Evolutionary conservation across 2,113 vertebrate genomes (phyloP).

Genomic region (Rhabdornis inornatus): DNA sequence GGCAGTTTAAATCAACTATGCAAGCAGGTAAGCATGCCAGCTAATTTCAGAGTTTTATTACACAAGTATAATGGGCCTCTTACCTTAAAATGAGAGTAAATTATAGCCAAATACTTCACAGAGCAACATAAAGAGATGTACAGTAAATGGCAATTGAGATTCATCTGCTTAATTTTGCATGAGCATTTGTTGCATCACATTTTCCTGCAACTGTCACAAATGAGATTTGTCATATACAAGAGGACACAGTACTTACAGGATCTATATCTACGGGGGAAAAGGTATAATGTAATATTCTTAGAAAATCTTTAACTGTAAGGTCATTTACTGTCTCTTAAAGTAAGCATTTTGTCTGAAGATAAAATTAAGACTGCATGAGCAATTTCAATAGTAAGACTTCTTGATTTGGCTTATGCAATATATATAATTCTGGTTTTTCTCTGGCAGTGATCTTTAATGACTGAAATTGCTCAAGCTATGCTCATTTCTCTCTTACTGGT

Average conservation of each 20-base stretch:
- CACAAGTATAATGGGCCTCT: background rate
- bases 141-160: background rate
- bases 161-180: slow-evolving; percentile 13
- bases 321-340: background rate
- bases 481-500: background rate
- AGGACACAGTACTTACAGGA: background rate
- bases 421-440: background rate
- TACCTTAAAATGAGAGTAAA: slow-evolving; percentile 10
- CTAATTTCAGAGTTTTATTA: background rate
- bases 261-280: background rate
- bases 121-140: background rate
- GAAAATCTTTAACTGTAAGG: background rate
- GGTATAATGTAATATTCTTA: background rate
- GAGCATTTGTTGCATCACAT: background rate
- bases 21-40: background rate
- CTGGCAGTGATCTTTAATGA: background rate
- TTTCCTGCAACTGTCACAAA: background rate
- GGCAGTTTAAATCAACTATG: background rate
- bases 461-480: background rate
- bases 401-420: background rate
- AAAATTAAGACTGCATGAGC: background rate
- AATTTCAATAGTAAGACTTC: background rate
- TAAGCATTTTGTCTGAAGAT: background rate
- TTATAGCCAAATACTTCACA: background rate
- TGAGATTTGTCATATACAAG: background rate